Evolutionary conservation across 2,797 vertebrate genomes (phyloP), one percentile per base, ranked within the genome.

Genomic region (Takifugu ocellatus): DNA sequence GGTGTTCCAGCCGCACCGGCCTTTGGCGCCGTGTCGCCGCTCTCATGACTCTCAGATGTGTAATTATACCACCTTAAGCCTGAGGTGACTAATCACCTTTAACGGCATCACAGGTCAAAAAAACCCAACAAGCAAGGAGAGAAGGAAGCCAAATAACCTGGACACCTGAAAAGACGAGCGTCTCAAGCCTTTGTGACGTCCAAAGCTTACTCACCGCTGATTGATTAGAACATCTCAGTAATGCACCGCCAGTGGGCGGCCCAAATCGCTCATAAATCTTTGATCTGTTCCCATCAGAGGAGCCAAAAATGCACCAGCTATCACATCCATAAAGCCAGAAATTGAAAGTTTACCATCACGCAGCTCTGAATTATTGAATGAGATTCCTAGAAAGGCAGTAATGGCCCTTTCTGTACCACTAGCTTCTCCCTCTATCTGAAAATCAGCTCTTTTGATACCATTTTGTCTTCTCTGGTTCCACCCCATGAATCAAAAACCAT

Each of bases 301-400:
- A 74, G 61, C 51, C 26, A 65, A 79, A 86, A 82, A 78, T 50
- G 51, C 78, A 46, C 54, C 63, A 71, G 69, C 68, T 78, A 72
- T 83, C 78, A 82, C 51, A 54, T 67, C 74, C 21, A 61, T 48
- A 63, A 72, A 83, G 61, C 58, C 61, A 17, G 53, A 77, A 82
- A 79, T 63, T 71, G 68, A 74, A 68, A 74, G 60, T 51, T 57
- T 57, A 74, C 73, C 66, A 66, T 61, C 49, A 62, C 27, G 46
- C 27, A 48, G 43, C 43, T 33, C 56, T 81, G 59, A 83, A 80
- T 87, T 78, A 89, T 82, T 84, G 56, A 89, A 73, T 25, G 67
- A 51, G 61, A 69, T 71, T 79, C 69, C 66, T 63, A 68, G 56
- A 79, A 66, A 77, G 51, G 54, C 67, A 71, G 51, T 10, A 49